phyloP scores from a whole-genome alignment of 2,888 invertebrate species.

The Danaus chrysippus region DNA sequence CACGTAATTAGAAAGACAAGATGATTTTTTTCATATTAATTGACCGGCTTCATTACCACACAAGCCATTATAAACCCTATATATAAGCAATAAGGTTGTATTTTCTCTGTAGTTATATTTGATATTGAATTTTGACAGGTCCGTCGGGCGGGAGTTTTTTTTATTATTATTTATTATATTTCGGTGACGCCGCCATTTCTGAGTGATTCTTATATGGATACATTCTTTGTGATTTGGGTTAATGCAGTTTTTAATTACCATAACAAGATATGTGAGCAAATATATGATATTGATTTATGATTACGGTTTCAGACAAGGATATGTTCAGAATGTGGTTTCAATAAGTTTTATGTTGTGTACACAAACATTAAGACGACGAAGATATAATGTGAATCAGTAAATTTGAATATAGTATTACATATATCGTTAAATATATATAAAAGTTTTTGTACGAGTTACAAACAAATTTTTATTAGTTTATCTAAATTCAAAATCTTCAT shows the following conservation, averaged over 20 bases:
- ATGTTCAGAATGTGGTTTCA: too few relatives aligned
- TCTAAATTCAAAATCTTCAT: too few relatives aligned
- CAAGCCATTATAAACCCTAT: too few relatives aligned
- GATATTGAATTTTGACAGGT: slow-evolving; percentile 43
- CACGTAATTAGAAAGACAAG: slow-evolving; percentile 71
- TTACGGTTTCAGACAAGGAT: neutral
- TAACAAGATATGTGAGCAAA: slow-evolving; percentile 1
- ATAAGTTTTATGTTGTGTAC: too few relatives aligned
- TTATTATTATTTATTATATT: slow-evolving; percentile 65
- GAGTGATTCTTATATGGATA: slow-evolving; percentile 31
- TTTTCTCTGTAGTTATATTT: slow-evolving; percentile 16
- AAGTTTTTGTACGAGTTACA: too few relatives aligned
- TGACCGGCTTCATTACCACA: slow-evolving; percentile 41
- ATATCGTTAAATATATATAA: too few relatives aligned
- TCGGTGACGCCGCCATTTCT: slow-evolving; percentile 68
- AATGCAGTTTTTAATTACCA: slow-evolving; percentile 25
- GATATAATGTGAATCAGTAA: too few relatives aligned
- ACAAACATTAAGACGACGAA: too few relatives aligned
- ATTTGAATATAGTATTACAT: too few relatives aligned
- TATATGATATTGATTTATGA: neutral
- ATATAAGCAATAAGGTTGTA: rapidly evolving
- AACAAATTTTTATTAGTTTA: too few relatives aligned
- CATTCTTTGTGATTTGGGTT: slow-evolving; percentile 33
- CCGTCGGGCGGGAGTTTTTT: slow-evolving; percentile 48
- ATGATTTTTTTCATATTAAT: slow-evolving; percentile 67